Base-by-base conservation (phyloP, 2,113 vertebrate genomes). In the Toxostoma redivivum region DNA sequence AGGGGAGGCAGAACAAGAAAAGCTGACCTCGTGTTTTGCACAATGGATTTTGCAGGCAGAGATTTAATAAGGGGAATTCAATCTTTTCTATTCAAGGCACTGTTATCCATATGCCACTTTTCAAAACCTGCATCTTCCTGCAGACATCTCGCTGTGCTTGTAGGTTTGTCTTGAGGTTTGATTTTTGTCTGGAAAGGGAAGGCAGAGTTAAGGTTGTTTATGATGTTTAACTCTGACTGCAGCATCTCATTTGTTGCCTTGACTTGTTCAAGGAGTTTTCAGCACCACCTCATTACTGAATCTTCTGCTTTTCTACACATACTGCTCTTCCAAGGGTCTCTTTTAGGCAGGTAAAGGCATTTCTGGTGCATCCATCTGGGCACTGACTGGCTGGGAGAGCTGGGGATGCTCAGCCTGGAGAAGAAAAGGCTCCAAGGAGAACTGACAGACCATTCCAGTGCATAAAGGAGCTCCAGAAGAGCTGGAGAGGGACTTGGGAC, bases 1-100 rank as follows among this genome's bases (percentile, higher is more conserved):
- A 94, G 64, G 33, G 17, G 19, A 72, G 67, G 35, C 70, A 64
- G 47, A 72, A 40, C 51, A 66, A 76, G 74, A 24, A 60, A 24
- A 60, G 48, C 48, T 3, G 4, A 53, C 27, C 66, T 1, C 28
- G 47, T 81, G 51, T 81, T 89, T 47, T 58, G 24, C 81, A n/a
- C 71, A 38, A 48, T n/a, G 62, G 81, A n/a, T 92, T 94, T 73
- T 81, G 69, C 76, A 86, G 72, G 72, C 47, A 60, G 80, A 80
- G 79, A 50, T 86, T 92, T 88, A 86, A 81, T 78, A 66, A 73
- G 42, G 64, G 66, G 56, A 56, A 90, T 91, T 57, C 35, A 28
- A 57, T 69, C 44, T 28, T 21, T 81, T 92, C 57, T 37, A 42
- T 64, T 50, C 45, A 37, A 58, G 53, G 42, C 30, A 7, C 86